Percentiles rank a stretch among this genome's conserved stretches.
These are phyloP conservation scores for Falco novaeseelandiae DNA, from an alignment of 2,797 vertebrate genomes.

Conservation along the genomic window DNA sequence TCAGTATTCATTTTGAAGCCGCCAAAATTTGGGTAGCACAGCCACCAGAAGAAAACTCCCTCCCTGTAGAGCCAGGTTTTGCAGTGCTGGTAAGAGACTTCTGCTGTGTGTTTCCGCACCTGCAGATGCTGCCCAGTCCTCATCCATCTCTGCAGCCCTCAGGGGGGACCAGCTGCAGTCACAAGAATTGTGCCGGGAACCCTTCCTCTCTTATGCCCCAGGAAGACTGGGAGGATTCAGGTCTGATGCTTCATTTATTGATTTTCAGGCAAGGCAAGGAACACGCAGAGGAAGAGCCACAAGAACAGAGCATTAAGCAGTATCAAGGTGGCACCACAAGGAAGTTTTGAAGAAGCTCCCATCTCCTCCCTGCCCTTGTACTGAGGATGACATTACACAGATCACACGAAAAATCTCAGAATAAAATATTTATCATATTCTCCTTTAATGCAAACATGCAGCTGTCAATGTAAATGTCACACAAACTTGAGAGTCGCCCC, in stretches of 20 bases:
- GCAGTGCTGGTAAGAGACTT: not conserved
- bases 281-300: not conserved
- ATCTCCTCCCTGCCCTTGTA: not conserved
- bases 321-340: not conserved
- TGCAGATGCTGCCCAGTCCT: not conserved
- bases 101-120: not conserved
- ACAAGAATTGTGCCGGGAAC: not conserved
- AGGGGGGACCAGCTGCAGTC: not conserved
- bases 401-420: not conserved
- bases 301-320: not conserved
- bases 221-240: not conserved
- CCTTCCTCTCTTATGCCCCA: rapidly evolving
- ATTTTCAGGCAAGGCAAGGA: not conserved
- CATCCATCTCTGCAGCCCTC: not conserved
- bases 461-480: not conserved
- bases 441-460: not conserved
- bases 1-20: not conserved
- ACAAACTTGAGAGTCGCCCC: not conserved
- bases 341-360: not conserved
- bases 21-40: not conserved
- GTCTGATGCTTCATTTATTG: not conserved
- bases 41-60: not conserved
- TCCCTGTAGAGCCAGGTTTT: not conserved
- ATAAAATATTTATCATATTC: not conserved
- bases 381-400: not conserved